phyloP scores from a whole-genome alignment of 2,113 vertebrate genomes.

The Agapornis roseicollis region DNA sequence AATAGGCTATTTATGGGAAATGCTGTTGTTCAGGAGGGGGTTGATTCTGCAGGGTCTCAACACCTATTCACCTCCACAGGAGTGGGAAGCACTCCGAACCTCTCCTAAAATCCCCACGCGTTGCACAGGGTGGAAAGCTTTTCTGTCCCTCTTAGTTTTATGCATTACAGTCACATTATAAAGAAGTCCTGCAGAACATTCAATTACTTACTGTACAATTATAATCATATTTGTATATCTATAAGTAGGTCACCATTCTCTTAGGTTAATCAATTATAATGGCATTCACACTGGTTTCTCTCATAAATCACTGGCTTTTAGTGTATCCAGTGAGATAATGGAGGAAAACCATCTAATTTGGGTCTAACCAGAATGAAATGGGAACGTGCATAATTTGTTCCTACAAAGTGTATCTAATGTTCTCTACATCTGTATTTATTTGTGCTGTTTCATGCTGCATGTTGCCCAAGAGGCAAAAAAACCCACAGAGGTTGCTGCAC shows the following conservation, averaged over 20 bases:
- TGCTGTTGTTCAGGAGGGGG: neutral
- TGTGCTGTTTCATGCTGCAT: constrained; percentile 35
- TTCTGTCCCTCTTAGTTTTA: constrained; percentile 16
- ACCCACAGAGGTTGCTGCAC: neutral
- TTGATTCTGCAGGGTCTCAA: neutral
- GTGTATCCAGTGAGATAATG: constrained; percentile 63
- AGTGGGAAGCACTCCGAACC: neutral
- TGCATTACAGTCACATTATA: constrained; percentile 30
- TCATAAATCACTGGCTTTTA: constrained; percentile 71
- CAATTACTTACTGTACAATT: constrained; percentile 61
- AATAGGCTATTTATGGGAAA: neutral
- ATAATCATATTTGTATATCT: constrained; percentile 66
- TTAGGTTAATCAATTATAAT: constrained; percentile 70
- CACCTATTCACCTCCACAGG: neutral
- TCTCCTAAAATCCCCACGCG: neutral
- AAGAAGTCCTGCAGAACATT: constrained; percentile 56
- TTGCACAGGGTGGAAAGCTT: neutral
- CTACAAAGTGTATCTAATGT: constrained; percentile 49
- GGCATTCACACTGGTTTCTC: constrained; percentile 42
- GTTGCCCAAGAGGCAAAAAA: constrained; percentile 46
- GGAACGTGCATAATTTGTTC: constrained; percentile 45
- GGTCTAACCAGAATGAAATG: constrained; percentile 57
- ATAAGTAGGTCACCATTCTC: constrained; percentile 53
- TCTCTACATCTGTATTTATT: constrained; percentile 56
- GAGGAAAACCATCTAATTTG: constrained; percentile 63